A percentile compares a stretch with the other conserved stretches of the same genome.
Conservation (phyloP, 2,797 vertebrate species). For the Hafferia zeledoni region DNA sequence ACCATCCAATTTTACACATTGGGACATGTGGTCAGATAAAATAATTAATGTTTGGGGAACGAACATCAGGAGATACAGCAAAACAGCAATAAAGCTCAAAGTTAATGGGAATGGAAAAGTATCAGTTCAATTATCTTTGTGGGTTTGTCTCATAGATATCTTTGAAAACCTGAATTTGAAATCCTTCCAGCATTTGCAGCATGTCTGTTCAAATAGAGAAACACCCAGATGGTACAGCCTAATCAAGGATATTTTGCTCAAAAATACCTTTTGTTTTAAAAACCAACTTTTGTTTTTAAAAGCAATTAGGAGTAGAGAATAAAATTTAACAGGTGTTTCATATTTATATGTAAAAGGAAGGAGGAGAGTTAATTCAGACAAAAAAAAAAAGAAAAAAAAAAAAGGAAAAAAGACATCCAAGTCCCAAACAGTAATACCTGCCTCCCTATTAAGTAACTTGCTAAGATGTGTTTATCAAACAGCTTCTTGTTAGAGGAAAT, state of each 20-base stretch:
- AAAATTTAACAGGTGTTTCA: not conserved
- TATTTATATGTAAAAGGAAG: not conserved
- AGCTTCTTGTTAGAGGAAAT: not conserved
- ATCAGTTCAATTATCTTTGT: not conserved
- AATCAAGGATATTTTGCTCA: not conserved
- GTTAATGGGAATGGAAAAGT: not conserved
- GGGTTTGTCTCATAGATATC: not conserved
- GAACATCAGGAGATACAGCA: not conserved
- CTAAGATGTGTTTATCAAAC: not conserved
- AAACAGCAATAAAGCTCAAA: not conserved
- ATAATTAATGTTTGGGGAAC: not conserved
- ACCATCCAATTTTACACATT: not conserved
- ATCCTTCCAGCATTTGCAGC: too few species aligned
- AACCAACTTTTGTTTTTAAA: not conserved
- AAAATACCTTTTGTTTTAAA: not conserved
- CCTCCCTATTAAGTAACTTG: not conserved
- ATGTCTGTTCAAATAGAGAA: not conserved
- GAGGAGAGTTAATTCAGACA: not conserved
- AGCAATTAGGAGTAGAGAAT: not conserved
- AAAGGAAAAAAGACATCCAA: not conserved
- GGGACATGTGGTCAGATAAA: not conserved
- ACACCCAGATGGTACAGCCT: not conserved
- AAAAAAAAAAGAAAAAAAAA: not conserved
- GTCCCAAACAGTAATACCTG: not conserved
- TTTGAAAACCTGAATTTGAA: not conserved